Conservation (phyloP, 2,113 vertebrate species). For the Oxygymnocypris stewartii region DNA sequence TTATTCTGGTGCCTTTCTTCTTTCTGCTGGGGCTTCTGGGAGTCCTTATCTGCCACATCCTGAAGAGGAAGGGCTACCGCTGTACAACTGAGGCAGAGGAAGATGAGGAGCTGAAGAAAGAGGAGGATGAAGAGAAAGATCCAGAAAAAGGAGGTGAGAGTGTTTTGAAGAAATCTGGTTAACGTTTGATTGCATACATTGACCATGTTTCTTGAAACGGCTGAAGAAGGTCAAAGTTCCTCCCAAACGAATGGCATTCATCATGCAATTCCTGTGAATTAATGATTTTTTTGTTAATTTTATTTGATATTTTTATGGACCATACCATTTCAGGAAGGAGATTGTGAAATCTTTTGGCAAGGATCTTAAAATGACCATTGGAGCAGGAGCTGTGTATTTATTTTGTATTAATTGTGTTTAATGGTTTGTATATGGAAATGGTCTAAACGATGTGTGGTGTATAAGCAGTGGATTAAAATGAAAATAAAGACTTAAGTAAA, state of each 20-base stretch:
- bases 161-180: neutral
- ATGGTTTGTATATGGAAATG: neutral
- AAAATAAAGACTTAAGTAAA: neutral
- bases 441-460: neutral
- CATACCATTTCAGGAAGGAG: neutral
- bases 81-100: constrained; percentile 88
- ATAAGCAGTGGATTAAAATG: neutral
- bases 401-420: neutral
- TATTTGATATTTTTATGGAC: neutral
- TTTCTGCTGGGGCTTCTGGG: constrained; percentile 92
- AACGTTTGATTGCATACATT: neutral
- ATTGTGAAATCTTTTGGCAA: neutral
- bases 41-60: constrained; percentile 89
- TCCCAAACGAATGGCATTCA: neutral
- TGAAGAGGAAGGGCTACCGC: constrained; percentile 93
- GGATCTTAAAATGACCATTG: neutral
- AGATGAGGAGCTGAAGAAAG: constrained; percentile 68
- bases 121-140: constrained; percentile 76
- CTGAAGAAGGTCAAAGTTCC: neutral
- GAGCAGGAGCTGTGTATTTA: neutral
- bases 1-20: constrained; percentile 84
- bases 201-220: neutral
- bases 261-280: neutral
- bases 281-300: too few species aligned
- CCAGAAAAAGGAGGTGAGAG: constrained; percentile 79